Base-by-base conservation (phyloP, 2,797 vertebrate species). In the Zenarchopterus dispar region DNA sequence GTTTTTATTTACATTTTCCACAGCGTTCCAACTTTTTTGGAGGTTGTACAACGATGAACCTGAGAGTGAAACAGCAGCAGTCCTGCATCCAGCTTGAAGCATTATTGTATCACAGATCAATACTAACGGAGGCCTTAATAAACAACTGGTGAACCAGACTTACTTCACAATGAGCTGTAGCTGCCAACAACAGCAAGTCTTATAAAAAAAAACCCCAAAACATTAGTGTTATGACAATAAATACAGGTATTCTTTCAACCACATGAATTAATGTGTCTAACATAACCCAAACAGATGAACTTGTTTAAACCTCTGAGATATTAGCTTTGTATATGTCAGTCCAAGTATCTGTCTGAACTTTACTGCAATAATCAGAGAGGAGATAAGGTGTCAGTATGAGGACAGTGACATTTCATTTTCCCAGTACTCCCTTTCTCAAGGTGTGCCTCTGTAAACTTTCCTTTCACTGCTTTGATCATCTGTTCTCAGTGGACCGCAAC, bases 381-480 rank as follows among this genome's bases (percentile, higher is more conserved):
- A 77, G 70, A 82, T 61, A 76, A 76, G 50, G 62, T 61, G 64
- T 68, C 13, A 18, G 59, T 75, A 44, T 36, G 67, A 57, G 41
- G 31, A 81, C 52, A 82, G 58, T 76, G 76, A 79, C 73, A 84
- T 82, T 80, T 80, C 67, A 55, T 78, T 57, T 68, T 4, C 65
- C 73, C 56, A 21, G 51, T 19, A 48, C 51, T 18, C 62, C 49
- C 41, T 54, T 65, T 68, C 51, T 70, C 57, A 42, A 71, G 70
- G 50, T 77, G 57, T 26, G 24, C 1, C 43, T 69, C 62, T 59
- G 80, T 53, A 66, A 15, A 62, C 66, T 53, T 51, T 76, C 44
- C 43, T 21, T 67, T 58, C 65, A 21, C 21, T 16, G 41, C 61
- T 70, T 72, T 73, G 60, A 75, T 45, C 56, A 56, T 47, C 43